Conservation (phyloP, 92 coral and sea anemone species). For the Epizoanthus scotinus region DNA sequence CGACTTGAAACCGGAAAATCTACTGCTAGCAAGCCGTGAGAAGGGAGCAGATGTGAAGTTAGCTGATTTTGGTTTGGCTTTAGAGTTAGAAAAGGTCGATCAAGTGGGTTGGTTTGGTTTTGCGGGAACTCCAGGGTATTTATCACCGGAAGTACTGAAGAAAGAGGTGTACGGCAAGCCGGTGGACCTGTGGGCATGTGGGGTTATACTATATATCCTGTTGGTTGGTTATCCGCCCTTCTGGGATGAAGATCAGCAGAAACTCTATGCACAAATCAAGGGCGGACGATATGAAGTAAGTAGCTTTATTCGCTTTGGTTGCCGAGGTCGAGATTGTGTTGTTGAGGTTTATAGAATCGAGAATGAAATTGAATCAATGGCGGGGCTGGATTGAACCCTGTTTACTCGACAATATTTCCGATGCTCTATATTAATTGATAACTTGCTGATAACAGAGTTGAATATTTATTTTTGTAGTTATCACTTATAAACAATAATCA, state of each 20-base stretch:
- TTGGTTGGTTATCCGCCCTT: constrained; percentile 98
- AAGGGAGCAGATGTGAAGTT: constrained; percentile 89
- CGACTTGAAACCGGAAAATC: constrained; percentile 97
- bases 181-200: constrained; percentile 96
- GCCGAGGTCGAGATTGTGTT: not conserved
- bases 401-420: not conserved
- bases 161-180: constrained; percentile 89
- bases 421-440: not conserved
- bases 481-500: too few species aligned
- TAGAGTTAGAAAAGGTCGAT: constrained; percentile 86
- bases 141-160: constrained; percentile 97
- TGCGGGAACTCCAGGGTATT: constrained; percentile 98
- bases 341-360: not conserved
- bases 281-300: constrained; percentile 93
- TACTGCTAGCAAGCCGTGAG: constrained; percentile 88
- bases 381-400: too few species aligned
- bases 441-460: too few species aligned
- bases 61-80: constrained; percentile 98
- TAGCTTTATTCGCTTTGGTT: constrained; percentile 22
- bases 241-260: constrained; percentile 99
- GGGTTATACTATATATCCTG: constrained; percentile 93
- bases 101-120: constrained; percentile 60
- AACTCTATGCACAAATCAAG: constrained; percentile 90
- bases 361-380: not conserved
- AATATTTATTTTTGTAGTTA: too few species aligned